These are phyloP conservation scores for Drosophila ficusphila DNA, from an alignment of 1,140 invertebrate species.

Conservation along the genomic window DNA sequence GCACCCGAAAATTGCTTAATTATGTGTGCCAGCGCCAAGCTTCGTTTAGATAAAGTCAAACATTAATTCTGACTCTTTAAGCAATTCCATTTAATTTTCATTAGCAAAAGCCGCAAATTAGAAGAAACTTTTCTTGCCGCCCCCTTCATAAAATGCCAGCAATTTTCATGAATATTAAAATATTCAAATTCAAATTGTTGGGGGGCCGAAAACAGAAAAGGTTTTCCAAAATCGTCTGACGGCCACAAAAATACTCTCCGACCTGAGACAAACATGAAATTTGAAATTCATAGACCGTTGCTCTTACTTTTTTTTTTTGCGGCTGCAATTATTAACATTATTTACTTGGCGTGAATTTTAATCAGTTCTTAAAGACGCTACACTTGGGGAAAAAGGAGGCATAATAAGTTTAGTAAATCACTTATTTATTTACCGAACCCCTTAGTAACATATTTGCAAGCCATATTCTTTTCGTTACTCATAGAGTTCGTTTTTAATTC, in stretches of 20 bases:
- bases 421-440: too few relatives aligned
- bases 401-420: too few relatives aligned
- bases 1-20: slow-evolving; percentile 38
- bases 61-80: slow-evolving; percentile 73
- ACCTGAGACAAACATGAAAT: slow-evolving; percentile 25
- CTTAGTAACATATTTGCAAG: too few relatives aligned
- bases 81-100: slow-evolving; percentile 81
- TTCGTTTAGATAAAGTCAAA: slow-evolving; percentile 39
- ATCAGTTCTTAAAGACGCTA: slow-evolving; percentile 25
- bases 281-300: slow-evolving; percentile 70
- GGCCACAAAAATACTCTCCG: slow-evolving; percentile 18
- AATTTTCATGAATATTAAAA: slow-evolving; percentile 81
- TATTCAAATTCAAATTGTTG: slow-evolving; percentile 79
- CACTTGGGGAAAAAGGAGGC: background rate
- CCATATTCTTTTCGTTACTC: too few relatives aligned
- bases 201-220: background rate
- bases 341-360: slow-evolving; percentile 58
- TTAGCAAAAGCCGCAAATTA: slow-evolving; percentile 75
- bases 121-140: slow-evolving; percentile 52
- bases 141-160: slow-evolving; percentile 23
- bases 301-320: slow-evolving; percentile 15
- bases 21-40: slow-evolving; percentile 24
- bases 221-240: background rate
- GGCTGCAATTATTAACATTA: slow-evolving; percentile 61
- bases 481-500: too few relatives aligned